Conservation (phyloP, 2,113 vertebrate genomes). For the Microcebus jonahi region DNA sequence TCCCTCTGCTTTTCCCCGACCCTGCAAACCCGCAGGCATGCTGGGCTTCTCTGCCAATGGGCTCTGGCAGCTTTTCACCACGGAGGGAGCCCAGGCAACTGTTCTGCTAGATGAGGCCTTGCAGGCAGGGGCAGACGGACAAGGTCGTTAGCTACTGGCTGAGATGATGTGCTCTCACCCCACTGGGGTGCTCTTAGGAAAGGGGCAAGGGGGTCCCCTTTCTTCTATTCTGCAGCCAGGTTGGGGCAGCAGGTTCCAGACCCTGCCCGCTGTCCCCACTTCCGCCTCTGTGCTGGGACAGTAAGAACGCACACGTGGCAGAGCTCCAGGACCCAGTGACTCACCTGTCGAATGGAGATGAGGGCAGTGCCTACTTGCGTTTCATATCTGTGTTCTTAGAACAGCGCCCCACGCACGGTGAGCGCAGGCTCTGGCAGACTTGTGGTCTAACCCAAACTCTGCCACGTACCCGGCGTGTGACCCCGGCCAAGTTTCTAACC, state of each 20-base stretch:
- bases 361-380: not conserved
- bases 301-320: not conserved
- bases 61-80: not conserved
- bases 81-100: not conserved
- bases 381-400: no score
- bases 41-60: fast-evolving
- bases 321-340: not conserved
- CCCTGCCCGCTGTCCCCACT: not conserved
- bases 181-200: not conserved
- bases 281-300: not conserved
- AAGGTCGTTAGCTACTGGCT: not conserved
- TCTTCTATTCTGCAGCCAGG: not conserved
- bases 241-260: no score
- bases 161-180: not conserved
- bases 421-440: not conserved
- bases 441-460: not conserved
- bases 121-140: not conserved
- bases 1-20: not conserved
- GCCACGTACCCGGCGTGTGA: not conserved
- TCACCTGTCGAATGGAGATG: not conserved
- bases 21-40: not conserved
- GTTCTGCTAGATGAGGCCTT: not conserved
- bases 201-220: not conserved
- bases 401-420: not conserved
- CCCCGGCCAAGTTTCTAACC: not conserved